Percentiles rank a stretch among this genome's conserved stretches.
Evolutionary conservation across 2,888 invertebrate genomes (phyloP).

Genomic region (Scaptomyza parva): DNA sequence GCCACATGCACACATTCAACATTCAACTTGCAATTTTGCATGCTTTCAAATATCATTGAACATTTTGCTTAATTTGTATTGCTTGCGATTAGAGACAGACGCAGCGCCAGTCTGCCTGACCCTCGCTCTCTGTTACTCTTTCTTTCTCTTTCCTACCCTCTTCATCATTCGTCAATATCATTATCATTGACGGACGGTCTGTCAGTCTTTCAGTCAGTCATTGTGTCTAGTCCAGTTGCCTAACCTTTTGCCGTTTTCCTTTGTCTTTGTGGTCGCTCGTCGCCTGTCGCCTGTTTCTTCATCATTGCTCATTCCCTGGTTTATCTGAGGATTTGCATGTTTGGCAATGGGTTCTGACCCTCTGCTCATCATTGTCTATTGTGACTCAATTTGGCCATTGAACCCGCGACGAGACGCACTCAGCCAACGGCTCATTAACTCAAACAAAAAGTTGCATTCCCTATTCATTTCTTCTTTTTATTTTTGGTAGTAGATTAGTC

Average conservation of each 20-base stretch:
- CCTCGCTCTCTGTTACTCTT: not conserved
- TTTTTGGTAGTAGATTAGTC: not conserved
- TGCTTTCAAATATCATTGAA: slow-evolving; percentile 24
- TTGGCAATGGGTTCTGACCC: slow-evolving; percentile 18
- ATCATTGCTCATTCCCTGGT: not conserved
- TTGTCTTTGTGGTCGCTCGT: slow-evolving; percentile 34
- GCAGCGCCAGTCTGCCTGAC: slow-evolving; percentile 42
- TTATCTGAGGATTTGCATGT: slow-evolving; percentile 30
- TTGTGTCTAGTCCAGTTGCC: slow-evolving; percentile 45
- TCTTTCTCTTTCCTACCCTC: not conserved
- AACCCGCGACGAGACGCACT: slow-evolving; percentile 34
- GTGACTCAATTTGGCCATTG: slow-evolving; percentile 54
- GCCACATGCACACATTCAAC: not conserved
- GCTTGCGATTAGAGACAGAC: slow-evolving; percentile 18
- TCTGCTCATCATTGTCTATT: not conserved
- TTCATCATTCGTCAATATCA: slow-evolving; percentile 19
- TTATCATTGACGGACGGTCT: not conserved
- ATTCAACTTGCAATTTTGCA: slow-evolving; percentile 9
- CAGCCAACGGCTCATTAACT: slow-evolving; percentile 55
- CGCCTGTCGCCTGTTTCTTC: slow-evolving; percentile 7
- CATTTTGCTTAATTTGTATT: slow-evolving; percentile 48
- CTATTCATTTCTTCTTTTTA: not conserved
- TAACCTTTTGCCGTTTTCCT: slow-evolving; percentile 33
- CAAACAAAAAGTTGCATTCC: slow-evolving; percentile 7
- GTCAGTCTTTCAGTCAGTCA: slow-evolving; percentile 26